Base-by-base conservation (phyloP, 1,140 invertebrate species). In the Drosophila truncata region DNA sequence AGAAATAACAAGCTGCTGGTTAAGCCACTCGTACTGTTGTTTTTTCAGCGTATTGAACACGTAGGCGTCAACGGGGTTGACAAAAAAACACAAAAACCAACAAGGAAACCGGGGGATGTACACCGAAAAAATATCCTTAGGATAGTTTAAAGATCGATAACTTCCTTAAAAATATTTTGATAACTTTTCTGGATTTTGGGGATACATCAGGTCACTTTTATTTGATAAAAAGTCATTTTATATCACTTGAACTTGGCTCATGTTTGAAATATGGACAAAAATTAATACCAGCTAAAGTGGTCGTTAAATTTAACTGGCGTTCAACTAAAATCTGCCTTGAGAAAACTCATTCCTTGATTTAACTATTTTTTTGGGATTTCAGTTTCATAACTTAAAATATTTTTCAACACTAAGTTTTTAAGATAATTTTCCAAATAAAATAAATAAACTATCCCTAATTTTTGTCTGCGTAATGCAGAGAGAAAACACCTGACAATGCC, bases 11-110 rank as follows among this genome's bases (percentile, higher is more conserved):
- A 65, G 62, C 52, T 77, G 71, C 54, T 61, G 62, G 54, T 63
- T 50, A 47, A 55, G 41, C 50, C 54, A 74, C 70, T 76, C 33
- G 71, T 37, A 77, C 23, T 77, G 63, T 54, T 66, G 31, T 52
- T 44, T 52, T 69, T 37, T 67, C 14, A 52, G 20, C 73, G 13
- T 67, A 77, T 78, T 77, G 75, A 78, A 77, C 75, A 78, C 73
- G 75, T 78, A 78, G 74, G 73, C 71, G 74, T 71, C 65, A 70
- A 71, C 67, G 67, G 67, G 69, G 66, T 72, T 71, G 69, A 72
- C 66, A 66, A 61, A 70, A 59, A 52, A 49, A 47, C 18, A 27
- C 46, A 67, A 14, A 35, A 52, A 31, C 27, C 18, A 31, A 50
- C 35, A 52, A 67, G 20, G n/a, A 27, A 52, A 52, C 18, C 55